Evolutionary conservation across 2,888 invertebrate genomes (phyloP).

Genomic region (Gnatocerus cornutus): DNA sequence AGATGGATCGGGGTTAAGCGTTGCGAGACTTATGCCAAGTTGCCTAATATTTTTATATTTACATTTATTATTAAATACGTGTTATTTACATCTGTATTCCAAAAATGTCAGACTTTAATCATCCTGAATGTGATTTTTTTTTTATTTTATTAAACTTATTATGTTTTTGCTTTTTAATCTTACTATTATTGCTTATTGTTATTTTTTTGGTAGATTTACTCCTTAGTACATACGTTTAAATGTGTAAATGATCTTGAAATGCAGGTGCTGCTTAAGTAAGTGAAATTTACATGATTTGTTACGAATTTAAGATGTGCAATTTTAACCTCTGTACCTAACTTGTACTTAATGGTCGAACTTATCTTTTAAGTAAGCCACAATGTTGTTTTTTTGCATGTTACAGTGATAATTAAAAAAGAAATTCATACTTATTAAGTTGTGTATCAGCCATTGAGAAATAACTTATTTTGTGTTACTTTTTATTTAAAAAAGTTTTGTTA

Average conservation of each 20-base stretch:
- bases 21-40: slow-evolving; percentile 20
- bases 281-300: not conserved
- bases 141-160: not conserved
- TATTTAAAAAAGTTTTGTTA: not conserved
- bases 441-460: not conserved
- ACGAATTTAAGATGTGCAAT: slow-evolving; percentile 17
- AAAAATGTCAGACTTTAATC: slow-evolving; percentile 5
- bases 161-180: not conserved
- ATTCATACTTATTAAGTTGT: not conserved
- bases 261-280: no score
- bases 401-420: not conserved
- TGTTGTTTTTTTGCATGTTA: slow-evolving; percentile 9
- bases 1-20: not conserved
- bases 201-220: not conserved
- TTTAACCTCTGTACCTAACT: slow-evolving; percentile 23
- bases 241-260: not conserved
- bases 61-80: slow-evolving; percentile 29
- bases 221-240: not conserved
- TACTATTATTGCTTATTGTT: slow-evolving; percentile 9
- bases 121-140: slow-evolving; percentile 8
- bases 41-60: slow-evolving; percentile 49
- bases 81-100: slow-evolving; percentile 31
- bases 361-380: slow-evolving; percentile 1
- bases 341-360: slow-evolving; percentile 7
- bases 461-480: slow-evolving; percentile 14